Base-by-base conservation (phyloP, 30 jellyfish, hydroid and myxozoan genomes). In the Turritopsis dohrnii region DNA sequence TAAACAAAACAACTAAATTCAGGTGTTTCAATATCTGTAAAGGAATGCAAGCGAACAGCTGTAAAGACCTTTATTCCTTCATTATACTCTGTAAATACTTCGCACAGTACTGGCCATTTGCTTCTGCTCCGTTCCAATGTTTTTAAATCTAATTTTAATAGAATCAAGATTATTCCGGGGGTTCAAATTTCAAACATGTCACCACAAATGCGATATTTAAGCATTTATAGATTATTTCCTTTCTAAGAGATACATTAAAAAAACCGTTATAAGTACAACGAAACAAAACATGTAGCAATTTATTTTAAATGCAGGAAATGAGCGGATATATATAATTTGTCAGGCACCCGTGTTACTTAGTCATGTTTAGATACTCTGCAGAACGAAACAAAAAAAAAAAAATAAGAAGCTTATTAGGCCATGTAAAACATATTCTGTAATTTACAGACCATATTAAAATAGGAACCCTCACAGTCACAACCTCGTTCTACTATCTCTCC, bases 331-430 rank as follows among this genome's bases (percentile, higher is more conserved):
- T 13, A 41, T 41, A 41, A 5, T 41, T 41, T 3, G 13, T 13
- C 0, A n/a, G 9, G 30, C 77, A 23, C 77, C 77, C 77, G 77
- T 69, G 31, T 7, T 23, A 27, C 28, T 69, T 69, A 69, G 30
- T 8, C 77, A 69, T 69, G 77, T 69, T 66, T 69, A 69, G 28
- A 69, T 69, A 69, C 77, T 69, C 77, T 23, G 30, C 77, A 69
- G 77, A 69, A 69, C 19, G 77, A 69, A n/a, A 69, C 77, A 69
- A 27, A 69, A 41, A 41, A 69, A 27, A 69, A 41, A 41, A 41
- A n/a, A n/a, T 69, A 69, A 69, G 77, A n/a, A 27, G 77, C 30
- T 69, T 69, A 69, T 69, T 23, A 69, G 31, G 22, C 77, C 30
- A 21, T n/a, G 77, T 41, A 41, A 5, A 41, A 41, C 60, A 41